Evolutionary conservation across 2,888 invertebrate species (phyloP), one percentile per base, ranked within the genome.

Genomic region (Tetanocera ferruginea): DNA sequence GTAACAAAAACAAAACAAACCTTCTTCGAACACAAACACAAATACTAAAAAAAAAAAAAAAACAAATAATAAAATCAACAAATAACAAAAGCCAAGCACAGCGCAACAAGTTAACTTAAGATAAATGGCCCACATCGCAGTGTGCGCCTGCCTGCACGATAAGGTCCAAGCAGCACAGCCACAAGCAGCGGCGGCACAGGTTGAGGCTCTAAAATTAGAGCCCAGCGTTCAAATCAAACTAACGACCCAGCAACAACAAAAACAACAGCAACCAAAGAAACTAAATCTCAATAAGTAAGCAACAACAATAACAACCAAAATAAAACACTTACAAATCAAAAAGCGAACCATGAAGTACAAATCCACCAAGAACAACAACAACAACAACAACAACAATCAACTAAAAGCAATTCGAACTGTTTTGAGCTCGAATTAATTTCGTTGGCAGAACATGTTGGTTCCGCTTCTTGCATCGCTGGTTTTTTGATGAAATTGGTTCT

Each of bases 41-140:
- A 43, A 23, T 23, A 37, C 43, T 49, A 49, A 8, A 37, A 67
- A 37, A 67, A 19, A 9, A 67, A 69, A n/a, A 23, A 25, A 43
- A 70, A 9, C 5, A 43, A 43, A 37, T 43, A 67, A 49, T 25
- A 43, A 43, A 17, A 70, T 25, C 43, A 49, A 70, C 51, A n/a
- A 51, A 49, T 11, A 17, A 34, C 19, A 66, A 19, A 19, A 11
- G 3, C 34, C 43, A 34, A 34, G 34, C 11, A 43, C 23, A 67
- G 37, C 52, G n/a, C 25, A 52, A 28, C 69, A 17, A 51, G 51
- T 71, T 52, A 52, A 71, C 52, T 34, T 49, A 70, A 70, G 69
- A 70, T 52, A 31, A 71, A 71, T 71, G 70, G 34, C 70, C 23
- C 52, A 31, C 70, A 52, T 52, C 70, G 19, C 70, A 71, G 70